phyloP scores from a whole-genome alignment of 2,888 invertebrate genomes.

The Caenorhabditis sp. region DNA sequence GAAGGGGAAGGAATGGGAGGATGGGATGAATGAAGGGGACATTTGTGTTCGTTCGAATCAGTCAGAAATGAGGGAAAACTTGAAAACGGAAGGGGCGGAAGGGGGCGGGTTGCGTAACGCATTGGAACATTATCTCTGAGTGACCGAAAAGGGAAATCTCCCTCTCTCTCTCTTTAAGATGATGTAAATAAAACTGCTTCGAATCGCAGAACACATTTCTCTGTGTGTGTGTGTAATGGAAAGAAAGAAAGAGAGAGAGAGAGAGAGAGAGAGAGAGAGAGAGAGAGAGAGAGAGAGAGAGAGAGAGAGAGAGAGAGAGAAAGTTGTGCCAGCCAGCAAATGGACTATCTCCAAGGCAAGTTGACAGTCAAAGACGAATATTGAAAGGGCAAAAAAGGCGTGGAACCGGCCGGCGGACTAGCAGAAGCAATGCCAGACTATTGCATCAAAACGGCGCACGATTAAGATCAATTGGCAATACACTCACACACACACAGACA shows the following conservation, averaged over 20 bases:
- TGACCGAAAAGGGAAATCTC: conserved; percentile 5
- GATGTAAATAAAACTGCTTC: not conserved
- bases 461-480: conserved; percentile 54
- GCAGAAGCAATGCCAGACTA: conserved; percentile 55
- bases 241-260: no score
- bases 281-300: no score
- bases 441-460: conserved; percentile 52
- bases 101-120: conserved; percentile 5
- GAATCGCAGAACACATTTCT: no score
- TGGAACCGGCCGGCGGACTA: conserved; percentile 38
- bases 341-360: no score
- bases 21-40: conserved; percentile 21
- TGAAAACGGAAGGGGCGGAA: not conserved
- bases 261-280: no score
- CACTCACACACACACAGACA: no score
- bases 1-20: conserved; percentile 12
- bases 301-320: no score
- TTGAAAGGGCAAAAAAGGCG: conserved; percentile 17
- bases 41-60: not conserved
- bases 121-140: not conserved
- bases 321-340: not conserved
- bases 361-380: no score
- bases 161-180: no score
- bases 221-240: no score
- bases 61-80: not conserved